Conservation (phyloP, 2,888 invertebrate species). For the Lasioglossum vierecki region DNA sequence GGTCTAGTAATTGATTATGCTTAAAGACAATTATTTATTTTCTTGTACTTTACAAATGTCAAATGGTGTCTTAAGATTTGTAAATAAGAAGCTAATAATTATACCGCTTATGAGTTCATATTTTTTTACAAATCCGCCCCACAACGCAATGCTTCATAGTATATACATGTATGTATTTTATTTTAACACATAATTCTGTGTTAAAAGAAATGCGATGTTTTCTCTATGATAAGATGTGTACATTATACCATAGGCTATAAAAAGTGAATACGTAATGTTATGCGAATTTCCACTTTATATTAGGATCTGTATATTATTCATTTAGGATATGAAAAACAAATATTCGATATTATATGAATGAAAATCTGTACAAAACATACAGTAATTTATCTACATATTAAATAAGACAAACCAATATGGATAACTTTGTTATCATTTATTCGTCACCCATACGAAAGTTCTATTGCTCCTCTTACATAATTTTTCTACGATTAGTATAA, state of each 20-base stretch:
- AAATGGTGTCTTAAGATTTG: slow-evolving; percentile 39
- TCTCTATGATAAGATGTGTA: slow-evolving; percentile 21
- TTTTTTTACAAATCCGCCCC: slow-evolving; percentile 31
- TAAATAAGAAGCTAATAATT: slow-evolving; percentile 54
- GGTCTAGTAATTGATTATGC: slow-evolving; percentile 49
- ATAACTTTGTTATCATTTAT: background rate
- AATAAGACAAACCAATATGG: background rate
- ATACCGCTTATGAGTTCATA: slow-evolving; percentile 50
- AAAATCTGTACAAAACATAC: slow-evolving; percentile 20
- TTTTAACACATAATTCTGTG: slow-evolving; percentile 15
- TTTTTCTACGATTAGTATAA: background rate
- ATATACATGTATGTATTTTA: slow-evolving; percentile 11
- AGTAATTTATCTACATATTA: slow-evolving; percentile 29
- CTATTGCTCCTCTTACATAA: background rate
- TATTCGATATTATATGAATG: slow-evolving; percentile 22
- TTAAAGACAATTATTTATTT: slow-evolving; percentile 61
- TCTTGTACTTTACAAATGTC: slow-evolving; percentile 49
- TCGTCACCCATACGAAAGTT: background rate
- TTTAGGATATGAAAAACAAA: slow-evolving; percentile 18
- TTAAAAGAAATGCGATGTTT: slow-evolving; percentile 32
- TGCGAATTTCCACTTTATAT: background rate
- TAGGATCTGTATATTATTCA: background rate
- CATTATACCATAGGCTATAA: background rate
- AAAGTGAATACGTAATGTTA: background rate
- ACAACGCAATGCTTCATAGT: slow-evolving; percentile 6